phyloP scores from a whole-genome alignment of 2,113 vertebrate genomes.

The Epinephelus moara region DNA sequence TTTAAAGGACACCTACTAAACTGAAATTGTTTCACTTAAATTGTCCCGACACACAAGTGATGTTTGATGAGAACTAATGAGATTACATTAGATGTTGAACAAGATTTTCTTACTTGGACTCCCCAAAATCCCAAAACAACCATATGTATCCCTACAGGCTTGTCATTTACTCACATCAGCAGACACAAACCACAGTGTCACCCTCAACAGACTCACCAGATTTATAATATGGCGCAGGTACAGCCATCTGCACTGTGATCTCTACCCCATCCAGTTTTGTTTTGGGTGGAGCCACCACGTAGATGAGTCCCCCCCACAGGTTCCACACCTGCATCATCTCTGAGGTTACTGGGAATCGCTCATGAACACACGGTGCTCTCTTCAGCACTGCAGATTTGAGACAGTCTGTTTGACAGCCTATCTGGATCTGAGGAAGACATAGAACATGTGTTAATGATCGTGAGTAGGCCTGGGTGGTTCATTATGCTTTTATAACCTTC shows the following conservation, averaged over 20 bases:
- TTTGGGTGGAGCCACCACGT: constrained; percentile 78
- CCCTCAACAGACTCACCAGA: constrained; percentile 68
- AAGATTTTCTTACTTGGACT: not conserved
- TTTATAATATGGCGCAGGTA: constrained; percentile 84
- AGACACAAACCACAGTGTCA: not conserved
- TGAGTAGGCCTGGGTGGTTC: no score
- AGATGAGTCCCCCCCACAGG: constrained; percentile 84
- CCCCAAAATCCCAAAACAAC: not conserved
- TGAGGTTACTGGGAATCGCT: constrained; percentile 62
- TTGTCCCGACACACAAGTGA: not conserved
- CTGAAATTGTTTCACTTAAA: not conserved
- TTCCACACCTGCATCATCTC: constrained; percentile 77
- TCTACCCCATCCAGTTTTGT: constrained; percentile 60
- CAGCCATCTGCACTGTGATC: constrained; percentile 73
- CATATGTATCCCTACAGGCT: not conserved
- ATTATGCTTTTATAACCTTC: no score
- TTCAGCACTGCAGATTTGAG: constrained; percentile 68
- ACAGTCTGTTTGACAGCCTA: constrained; percentile 84
- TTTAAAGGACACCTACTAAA: not conserved
- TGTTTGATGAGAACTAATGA: no score
- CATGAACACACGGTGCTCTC: constrained; percentile 73
- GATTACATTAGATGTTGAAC: not conserved
- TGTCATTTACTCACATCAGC: not conserved
- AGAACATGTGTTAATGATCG: not conserved
- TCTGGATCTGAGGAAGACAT: constrained; percentile 77